phyloP scores from a whole-genome alignment of 2,888 invertebrate genomes.

The Eristalis intricaria region DNA sequence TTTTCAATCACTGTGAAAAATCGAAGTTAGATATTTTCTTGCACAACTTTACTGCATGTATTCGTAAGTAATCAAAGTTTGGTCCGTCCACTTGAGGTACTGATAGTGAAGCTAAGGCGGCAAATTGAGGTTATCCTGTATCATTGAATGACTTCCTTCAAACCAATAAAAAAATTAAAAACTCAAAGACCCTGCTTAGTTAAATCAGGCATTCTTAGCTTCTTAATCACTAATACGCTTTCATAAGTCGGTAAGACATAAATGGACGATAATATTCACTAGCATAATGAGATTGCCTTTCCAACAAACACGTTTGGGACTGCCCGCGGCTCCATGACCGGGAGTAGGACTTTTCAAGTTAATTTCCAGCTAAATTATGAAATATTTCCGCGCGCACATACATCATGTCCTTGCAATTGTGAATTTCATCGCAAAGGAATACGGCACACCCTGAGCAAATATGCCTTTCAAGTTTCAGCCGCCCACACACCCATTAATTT shows the following conservation, averaged over 20 bases:
- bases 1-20: too few species aligned
- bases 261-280: not conserved
- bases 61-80: too few species aligned
- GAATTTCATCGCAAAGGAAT: not conserved
- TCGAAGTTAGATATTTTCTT: too few species aligned
- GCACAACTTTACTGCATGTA: too few species aligned
- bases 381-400: not conserved
- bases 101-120: too few species aligned
- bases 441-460: not conserved
- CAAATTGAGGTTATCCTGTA: too few species aligned
- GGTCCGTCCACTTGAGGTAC: too few species aligned
- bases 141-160: too few species aligned
- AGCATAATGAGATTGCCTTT: not conserved
- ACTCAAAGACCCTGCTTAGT: too few species aligned
- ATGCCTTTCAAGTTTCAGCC: not conserved
- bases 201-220: too few species aligned
- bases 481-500: not conserved
- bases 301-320: not conserved
- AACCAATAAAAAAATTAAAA: too few species aligned
- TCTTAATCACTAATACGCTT: too few species aligned
- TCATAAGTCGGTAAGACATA: not conserved
- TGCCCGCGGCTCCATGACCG: not conserved
- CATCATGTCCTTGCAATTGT: not conserved
- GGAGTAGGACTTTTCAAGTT: not conserved
- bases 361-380: not conserved